A percentile compares a stretch with the other conserved stretches of the same genome.
Conservation (phyloP, 2,888 invertebrate species). For the Phortica magna region DNA sequence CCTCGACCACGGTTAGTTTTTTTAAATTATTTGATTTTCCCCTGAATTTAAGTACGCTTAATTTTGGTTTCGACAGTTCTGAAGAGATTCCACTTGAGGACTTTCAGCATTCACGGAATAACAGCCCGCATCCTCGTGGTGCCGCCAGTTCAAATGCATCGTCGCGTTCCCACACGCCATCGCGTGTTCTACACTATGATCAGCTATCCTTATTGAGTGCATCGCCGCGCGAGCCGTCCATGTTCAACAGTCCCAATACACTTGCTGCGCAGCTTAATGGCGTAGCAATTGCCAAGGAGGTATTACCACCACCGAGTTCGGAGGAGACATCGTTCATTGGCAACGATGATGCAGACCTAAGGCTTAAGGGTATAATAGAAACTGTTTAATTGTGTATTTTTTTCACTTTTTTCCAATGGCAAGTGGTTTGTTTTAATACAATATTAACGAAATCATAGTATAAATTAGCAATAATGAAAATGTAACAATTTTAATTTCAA, state of each 20-base stretch:
- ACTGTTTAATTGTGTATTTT: constrained; percentile 76
- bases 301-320: constrained; percentile 77
- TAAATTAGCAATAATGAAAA: constrained; percentile 1
- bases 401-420: not conserved
- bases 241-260: constrained; percentile 51
- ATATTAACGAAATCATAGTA: not conserved
- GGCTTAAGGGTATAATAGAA: constrained; percentile 79
- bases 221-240: constrained; percentile 58
- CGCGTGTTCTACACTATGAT: constrained; percentile 65
- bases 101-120: constrained; percentile 82
- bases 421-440: not conserved
- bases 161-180: constrained; percentile 79
- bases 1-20: constrained; percentile 82
- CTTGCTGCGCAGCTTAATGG: constrained; percentile 60
- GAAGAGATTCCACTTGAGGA: constrained; percentile 91
- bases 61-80: constrained; percentile 75
- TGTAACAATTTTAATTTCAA: not conserved
- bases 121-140: constrained; percentile 76
- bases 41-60: not conserved
- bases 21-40: not conserved
- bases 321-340: constrained; percentile 90
- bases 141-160: constrained; percentile 65
- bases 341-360: constrained; percentile 47
- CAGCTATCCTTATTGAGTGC: constrained; percentile 63
- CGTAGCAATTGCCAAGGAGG: constrained; percentile 65